phyloP scores from a whole-genome alignment of 2,113 vertebrate species.

The Eidolon helvum region DNA sequence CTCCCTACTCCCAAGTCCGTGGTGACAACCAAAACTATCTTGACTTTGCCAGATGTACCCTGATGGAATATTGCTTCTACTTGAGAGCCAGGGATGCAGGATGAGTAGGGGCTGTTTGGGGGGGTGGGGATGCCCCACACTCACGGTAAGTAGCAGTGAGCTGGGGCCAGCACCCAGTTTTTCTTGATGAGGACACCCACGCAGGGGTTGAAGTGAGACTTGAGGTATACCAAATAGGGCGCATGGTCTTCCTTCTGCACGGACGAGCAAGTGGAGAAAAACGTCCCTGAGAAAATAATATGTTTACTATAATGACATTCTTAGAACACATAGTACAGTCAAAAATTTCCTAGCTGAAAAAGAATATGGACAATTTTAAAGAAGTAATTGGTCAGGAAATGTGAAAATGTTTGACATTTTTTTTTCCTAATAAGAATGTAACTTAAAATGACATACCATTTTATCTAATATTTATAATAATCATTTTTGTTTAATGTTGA shows the following conservation, averaged over 20 bases:
- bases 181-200: constrained; percentile 74
- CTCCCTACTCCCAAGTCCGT: too few relatives aligned
- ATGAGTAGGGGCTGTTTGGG: not conserved
- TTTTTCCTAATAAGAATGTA: not conserved
- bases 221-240: constrained; percentile 73
- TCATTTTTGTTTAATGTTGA: constrained; percentile 3
- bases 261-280: not conserved
- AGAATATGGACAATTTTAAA: not conserved
- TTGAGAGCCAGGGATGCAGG: not conserved
- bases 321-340: not conserved
- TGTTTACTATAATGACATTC: not conserved
- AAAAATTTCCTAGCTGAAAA: not conserved
- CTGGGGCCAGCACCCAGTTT: constrained; percentile 72
- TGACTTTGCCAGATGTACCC: not conserved
- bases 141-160: constrained; percentile 77
- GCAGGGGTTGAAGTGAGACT: constrained; percentile 73
- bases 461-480: not conserved
- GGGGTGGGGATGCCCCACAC: not conserved
- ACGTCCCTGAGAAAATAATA: constrained; percentile 51
- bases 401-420: not conserved
- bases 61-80: not conserved
- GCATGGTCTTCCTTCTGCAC: constrained; percentile 70
- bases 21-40: not conserved
- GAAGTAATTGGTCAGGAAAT: not conserved
- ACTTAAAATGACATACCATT: not conserved